Evolutionary conservation across 2,888 invertebrate species (phyloP).

Genomic region (Plebejus argus): DNA sequence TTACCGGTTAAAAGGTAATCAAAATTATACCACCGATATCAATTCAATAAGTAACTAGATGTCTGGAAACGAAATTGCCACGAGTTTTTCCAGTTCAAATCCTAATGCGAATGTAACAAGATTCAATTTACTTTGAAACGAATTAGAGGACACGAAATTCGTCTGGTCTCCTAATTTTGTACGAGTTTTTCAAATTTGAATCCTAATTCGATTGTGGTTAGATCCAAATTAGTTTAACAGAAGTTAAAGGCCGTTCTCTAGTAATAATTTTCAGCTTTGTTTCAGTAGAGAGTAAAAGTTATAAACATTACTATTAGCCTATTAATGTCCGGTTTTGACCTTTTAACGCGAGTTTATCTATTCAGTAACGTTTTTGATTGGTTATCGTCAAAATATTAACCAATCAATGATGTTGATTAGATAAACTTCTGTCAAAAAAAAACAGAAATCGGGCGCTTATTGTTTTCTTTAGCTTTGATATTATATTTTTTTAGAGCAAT

Average conservation of each 20-base stretch:
- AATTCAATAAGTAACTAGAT: not conserved
- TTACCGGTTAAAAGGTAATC: not conserved
- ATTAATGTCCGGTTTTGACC: not conserved
- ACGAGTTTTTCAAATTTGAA: not conserved
- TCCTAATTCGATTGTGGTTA: not conserved
- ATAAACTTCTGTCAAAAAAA: too few species aligned
- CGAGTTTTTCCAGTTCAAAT: not conserved
- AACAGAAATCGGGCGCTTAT: too few species aligned
- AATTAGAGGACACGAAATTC: not conserved
- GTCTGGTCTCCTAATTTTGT: not conserved
- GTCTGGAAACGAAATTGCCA: not conserved
- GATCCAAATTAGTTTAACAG: not conserved
- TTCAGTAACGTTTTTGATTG: too few species aligned
- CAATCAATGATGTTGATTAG: too few species aligned
- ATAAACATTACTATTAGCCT: not conserved
- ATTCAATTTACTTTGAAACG: not conserved
- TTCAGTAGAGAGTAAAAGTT: not conserved
- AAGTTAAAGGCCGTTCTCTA: not conserved
- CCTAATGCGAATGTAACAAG: not conserved
- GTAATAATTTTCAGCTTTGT: constrained; percentile 4
- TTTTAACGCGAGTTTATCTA: not conserved
- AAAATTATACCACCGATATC: not conserved
- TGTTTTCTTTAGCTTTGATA: too few species aligned
- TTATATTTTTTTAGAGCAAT: too few species aligned
- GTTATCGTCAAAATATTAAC: too few species aligned